A percentile compares a stretch with the other conserved stretches of the same genome.
phyloP scores from a whole-genome alignment of 2,888 invertebrate genomes.

The Heliconius ismenius region DNA sequence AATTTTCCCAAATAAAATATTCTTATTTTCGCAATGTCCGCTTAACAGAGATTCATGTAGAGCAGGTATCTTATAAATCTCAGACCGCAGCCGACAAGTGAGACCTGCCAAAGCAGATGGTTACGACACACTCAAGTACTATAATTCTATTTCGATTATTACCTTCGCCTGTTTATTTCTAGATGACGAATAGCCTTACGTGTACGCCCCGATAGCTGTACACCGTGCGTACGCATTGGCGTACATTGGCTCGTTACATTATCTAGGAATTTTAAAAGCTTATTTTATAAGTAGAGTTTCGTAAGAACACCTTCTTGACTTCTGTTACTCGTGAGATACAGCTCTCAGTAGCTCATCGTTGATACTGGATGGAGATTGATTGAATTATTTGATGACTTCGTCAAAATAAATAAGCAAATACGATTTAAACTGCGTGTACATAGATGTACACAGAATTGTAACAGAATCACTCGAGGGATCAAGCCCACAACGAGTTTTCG shows the following conservation, averaged over 20 bases:
- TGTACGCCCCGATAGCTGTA: slow-evolving; percentile 57
- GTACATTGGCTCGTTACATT: slow-evolving; percentile 63
- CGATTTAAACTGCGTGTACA: neutral
- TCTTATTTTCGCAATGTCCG: neutral
- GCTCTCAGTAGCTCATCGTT: slow-evolving; percentile 33
- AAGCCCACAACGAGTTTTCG: neutral
- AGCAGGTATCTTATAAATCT: slow-evolving; percentile 58
- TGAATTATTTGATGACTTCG: slow-evolving; percentile 24
- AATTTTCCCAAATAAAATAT: neutral
- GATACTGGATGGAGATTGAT: slow-evolving; percentile 24
- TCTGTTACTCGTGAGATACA: slow-evolving; percentile 33
- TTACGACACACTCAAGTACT: slow-evolving; percentile 73
- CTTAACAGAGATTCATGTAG: slow-evolving; percentile 41
- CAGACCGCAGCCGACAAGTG: slow-evolving; percentile 59
- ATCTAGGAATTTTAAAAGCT: slow-evolving; percentile 80
- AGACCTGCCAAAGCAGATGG: slow-evolving; percentile 69
- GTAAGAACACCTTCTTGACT: slow-evolving; percentile 40
- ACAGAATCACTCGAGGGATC: neutral
- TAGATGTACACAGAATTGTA: neutral
- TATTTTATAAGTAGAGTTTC: slow-evolving; percentile 52
- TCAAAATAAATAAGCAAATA: neutral
- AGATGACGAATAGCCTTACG: slow-evolving; percentile 75
- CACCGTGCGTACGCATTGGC: slow-evolving; percentile 55
- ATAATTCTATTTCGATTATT: slow-evolving; percentile 81
- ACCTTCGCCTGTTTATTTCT: slow-evolving; percentile 79